Evolutionary conservation across 2,797 vertebrate genomes (phyloP), one percentile per base, ranked within the genome.

Genomic region (Decapterus maruadsi): DNA sequence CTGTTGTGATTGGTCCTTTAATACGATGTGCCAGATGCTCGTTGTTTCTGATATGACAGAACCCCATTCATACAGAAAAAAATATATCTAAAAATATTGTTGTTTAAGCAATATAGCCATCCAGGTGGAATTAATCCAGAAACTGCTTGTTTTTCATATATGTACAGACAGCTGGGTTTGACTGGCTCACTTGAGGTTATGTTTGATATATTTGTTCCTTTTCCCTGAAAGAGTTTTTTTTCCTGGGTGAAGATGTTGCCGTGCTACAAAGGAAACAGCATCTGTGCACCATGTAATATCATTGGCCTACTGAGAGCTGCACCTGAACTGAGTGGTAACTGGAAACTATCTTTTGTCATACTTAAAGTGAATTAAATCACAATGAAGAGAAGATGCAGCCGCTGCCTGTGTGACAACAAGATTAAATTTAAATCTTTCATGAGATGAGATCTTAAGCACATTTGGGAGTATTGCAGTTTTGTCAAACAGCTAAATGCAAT

Each of bases 341-440:
- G 45, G 31, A 58, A 62, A 53, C n/a, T 17, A 62, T 71, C 46
- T 50, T 64, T 68, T 72, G 20, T 73, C 71, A 42, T n/a, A 34
- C 11, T 58, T 54, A 17, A 60, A 31, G 3, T 59, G 12, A 59
- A 68, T 70, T 58, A 22, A 67, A 67, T 62, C 17, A 13, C 57
- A 67, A 63, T 68, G 2, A 43, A 53, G 50, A 22, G 43, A 43
- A 46, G 26, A 58, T 22, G 17, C 40, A 51, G 26, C 8, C 12
- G 17, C 40, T 45, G n/a, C 8, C 12, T 60, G 34, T 4, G 19
- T 26, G n/a, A 65, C 45, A 26, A 22, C 68, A 43, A 13, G 11
- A 65, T 51, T 72, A 29, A 7, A 78, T 70, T 69, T 12, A 50
- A 43, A 34, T 53, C 4, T 29, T 22, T 56, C 19, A 22, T 45